Evolutionary conservation across 2,797 vertebrate species (phyloP), one percentile per base, ranked within the genome.

Genomic region (Poeciliopsis paucimaculata): DNA sequence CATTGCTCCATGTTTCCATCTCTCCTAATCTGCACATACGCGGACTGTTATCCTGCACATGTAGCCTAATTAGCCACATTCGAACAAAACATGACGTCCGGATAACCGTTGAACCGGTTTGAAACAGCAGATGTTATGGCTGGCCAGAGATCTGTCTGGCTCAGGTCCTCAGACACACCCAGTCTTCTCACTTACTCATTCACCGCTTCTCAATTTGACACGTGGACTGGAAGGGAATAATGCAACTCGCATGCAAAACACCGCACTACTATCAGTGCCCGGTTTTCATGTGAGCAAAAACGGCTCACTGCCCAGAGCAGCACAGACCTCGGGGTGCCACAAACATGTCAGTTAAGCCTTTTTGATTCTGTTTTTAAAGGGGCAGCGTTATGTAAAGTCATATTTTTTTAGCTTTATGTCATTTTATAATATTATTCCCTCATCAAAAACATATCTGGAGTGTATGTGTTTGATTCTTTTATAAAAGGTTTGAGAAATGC

Each of bases 131-230:
- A 83, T 84, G 85, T 89, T 85, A 83, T 89, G 90, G 86, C 80
- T 83, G 81, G 72, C 82, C 77, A 60, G 90, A 93, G 88, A 83
- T 87, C 81, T 84, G 71, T 80, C 87, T 90, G 88, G 84, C 88
- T 71, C 47, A 43, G 70, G 41, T 76, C 62, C 73, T 85, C 26
- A 2, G 15, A 71, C 68, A 87, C 82, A 84, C 91, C 86, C 86
- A 45, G 80, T 36, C 72, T 62, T 7, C 49, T 78, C 80, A n/a
- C 72, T 60, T 82, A 57, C 82, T 68, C 64, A 2, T 26, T 68
- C 64, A 26, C 64, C 23, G 64, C 64, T 68, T 80, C 76, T 41
- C 60, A 55, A 72, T 16, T 70, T 45, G 39, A 45, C 39, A 26
- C 10, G 9, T n/a, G 66, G 12, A 3, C 13, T 2, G 66, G 5